Evolutionary conservation across 2,888 invertebrate genomes (phyloP).

Genomic region (Hololepta plana): DNA sequence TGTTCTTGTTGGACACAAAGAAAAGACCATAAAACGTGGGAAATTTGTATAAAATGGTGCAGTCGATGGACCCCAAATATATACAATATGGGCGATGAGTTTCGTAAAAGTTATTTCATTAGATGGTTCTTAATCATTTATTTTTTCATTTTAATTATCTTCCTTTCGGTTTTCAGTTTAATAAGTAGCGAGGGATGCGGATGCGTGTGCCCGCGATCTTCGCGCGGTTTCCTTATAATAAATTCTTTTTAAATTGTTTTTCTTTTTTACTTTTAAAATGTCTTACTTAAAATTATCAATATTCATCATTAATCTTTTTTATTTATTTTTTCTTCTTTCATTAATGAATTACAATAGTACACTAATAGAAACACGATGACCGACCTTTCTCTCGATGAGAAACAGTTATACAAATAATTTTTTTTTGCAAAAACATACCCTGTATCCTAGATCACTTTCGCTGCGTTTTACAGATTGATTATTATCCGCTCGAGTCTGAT

Average conservation of each 20-base stretch:
- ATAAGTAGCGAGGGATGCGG: no score
- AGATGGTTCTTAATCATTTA: no score
- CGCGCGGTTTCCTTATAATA: no score
- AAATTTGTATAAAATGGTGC: slow-evolving; percentile 26
- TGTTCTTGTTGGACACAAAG: no score
- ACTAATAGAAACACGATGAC: slow-evolving; percentile 20
- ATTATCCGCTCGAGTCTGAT: slow-evolving; percentile 24
- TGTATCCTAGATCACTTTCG: slow-evolving; percentile 75
- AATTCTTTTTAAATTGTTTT: slow-evolving; percentile 4
- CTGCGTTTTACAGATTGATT: slow-evolving; percentile 31
- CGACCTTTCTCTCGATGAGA: slow-evolving; percentile 23
- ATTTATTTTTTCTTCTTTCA: slow-evolving; percentile 5
- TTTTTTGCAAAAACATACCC: slow-evolving; percentile 88
- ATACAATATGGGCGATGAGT: slow-evolving; percentile 24
- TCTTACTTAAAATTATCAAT: no score
- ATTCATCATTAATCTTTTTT: no score
- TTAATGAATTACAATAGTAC: slow-evolving; percentile 13
- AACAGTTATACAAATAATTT: slow-evolving; percentile 56
- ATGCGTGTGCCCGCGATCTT: no score
- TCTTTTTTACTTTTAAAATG: no score
- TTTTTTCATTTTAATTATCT: no score
- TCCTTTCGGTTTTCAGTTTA: no score
- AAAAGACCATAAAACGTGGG: no score
- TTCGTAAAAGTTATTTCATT: no score
- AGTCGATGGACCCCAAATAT: slow-evolving; percentile 26